Base-by-base conservation (phyloP, 2,113 vertebrate genomes). In the Notarius lentiginosus region DNA sequence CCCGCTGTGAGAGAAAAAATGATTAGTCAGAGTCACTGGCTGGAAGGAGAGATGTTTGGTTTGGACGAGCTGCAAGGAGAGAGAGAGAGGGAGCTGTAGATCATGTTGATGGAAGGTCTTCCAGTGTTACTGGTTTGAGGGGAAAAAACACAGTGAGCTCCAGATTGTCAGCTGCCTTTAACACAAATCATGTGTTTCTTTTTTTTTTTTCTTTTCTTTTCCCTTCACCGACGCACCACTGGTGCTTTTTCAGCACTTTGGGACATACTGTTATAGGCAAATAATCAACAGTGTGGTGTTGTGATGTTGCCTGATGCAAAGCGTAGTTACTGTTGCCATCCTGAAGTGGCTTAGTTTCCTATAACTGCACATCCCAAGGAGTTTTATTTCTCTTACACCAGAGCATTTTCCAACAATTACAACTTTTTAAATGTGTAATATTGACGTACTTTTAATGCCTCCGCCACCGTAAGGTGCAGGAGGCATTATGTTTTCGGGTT, bases 11-110 rank as follows among this genome's bases (percentile, higher is more conserved):
- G 58, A 79, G 70, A 82, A 82, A 77, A 77, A 82, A 76, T 7
- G 7, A 87, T 89, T 86, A 63, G 75, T 77, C 18, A 60, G 60
- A 81, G 55, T 61, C 65, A 65, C 11, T 11, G 9, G 56, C 85
- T 66, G 63, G 84, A 73, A 77, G 41, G 34, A 73, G 70, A 73
- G 41, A 83, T 83, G 85, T 84, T 56, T 75, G 75, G 66, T 84
- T 89, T 84, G 85, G 88, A 87, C n/a, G 75, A 63, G 41, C 55
- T 2, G 11, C 51, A 20, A 18, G 18, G 27, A 17, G 27, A 34
- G 66, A 66, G n/a, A 27, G n/a, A 8, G 53, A 56, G 55, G 18
- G 5, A 27, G 49, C 68, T 83, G 73, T 65, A 68, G 81, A 58
- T 83, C n/a, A 86, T 86, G 85, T 77, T 10, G 34, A 65, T 79